These are phyloP conservation scores for Ectemnius continuus DNA, from an alignment of 2,888 invertebrate species.

Conservation along the genomic window DNA sequence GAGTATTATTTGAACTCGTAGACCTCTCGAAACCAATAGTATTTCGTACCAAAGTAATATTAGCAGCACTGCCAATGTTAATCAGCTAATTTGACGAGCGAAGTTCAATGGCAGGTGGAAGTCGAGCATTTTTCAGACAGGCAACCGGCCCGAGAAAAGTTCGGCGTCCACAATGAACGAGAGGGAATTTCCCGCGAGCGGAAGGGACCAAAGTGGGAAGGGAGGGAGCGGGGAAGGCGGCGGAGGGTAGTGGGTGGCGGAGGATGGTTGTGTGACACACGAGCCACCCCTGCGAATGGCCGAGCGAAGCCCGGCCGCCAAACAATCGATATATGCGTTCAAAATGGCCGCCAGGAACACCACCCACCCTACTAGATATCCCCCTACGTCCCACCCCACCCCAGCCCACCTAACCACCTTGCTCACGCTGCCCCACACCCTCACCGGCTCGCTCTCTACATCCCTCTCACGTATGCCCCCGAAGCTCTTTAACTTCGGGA, in stretches of 20 bases:
- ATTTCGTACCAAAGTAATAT: too few relatives aligned
- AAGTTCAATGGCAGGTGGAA: background rate
- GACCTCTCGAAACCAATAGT: too few relatives aligned
- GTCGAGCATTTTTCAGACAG: background rate
- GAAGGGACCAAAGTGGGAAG: conserved; percentile 11
- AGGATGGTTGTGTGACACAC: conserved; percentile 64
- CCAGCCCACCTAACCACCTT: conserved; percentile 57
- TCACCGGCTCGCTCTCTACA: conserved; percentile 55
- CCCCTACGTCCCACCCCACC: conserved; percentile 51
- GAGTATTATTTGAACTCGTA: too few relatives aligned
- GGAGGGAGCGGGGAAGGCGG: too few relatives aligned
- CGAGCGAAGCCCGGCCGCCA: conserved; percentile 77
- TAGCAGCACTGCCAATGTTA: background rate
- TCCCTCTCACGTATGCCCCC: conserved; percentile 75
- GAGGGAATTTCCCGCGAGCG: conserved; percentile 51
- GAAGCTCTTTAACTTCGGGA: conserved; percentile 75
- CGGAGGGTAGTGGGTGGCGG: conserved; percentile 38
- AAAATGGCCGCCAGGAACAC: conserved; percentile 78
- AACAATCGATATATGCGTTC: conserved; percentile 79
- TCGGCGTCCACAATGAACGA: conserved; percentile 45
- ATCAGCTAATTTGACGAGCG: background rate
- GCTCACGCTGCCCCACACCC: conserved; percentile 40
- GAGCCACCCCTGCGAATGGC: conserved; percentile 75
- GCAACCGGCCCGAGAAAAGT: conserved; percentile 26
- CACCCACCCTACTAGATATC: conserved; percentile 72